These are phyloP conservation scores for Steinernema feltiae DNA, from an alignment of 1,140 invertebrate species.

Conservation along the genomic window DNA sequence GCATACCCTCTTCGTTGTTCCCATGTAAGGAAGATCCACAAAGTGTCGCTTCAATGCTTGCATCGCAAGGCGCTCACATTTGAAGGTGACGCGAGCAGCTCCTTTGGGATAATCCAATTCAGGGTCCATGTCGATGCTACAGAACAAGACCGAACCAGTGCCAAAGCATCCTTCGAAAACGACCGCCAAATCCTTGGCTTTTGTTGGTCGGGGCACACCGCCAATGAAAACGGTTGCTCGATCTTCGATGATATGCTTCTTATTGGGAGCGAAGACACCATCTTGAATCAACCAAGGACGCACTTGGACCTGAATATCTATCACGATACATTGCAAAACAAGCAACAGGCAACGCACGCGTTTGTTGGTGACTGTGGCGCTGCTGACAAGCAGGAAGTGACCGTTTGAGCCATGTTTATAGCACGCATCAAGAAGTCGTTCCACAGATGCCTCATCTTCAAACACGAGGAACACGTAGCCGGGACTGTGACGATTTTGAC, in stretches of 20 bases:
- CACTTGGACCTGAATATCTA: slow-evolving; percentile 76
- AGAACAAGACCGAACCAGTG: slow-evolving; percentile 81
- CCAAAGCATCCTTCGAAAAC: slow-evolving; percentile 98
- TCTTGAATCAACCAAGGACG: slow-evolving; percentile 94
- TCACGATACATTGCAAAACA: background rate
- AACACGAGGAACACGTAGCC: slow-evolving; percentile 67
- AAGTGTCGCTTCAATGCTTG: slow-evolving; percentile 96
- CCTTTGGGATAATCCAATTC: slow-evolving; percentile 99
- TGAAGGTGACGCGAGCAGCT: slow-evolving; percentile 94
- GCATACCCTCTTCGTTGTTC: slow-evolving; percentile 92
- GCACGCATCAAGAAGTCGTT: slow-evolving; percentile 90
- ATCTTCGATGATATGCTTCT: slow-evolving; percentile 90
- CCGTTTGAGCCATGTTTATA: slow-evolving; percentile 93
- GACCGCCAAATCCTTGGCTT: slow-evolving; percentile 94
- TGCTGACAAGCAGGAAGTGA: slow-evolving; percentile 92
- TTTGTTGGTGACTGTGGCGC: slow-evolving; percentile 97
- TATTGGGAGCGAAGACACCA: slow-evolving; percentile 94
- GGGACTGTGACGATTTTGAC: slow-evolving; percentile 37
- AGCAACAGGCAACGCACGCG: slow-evolving; percentile 64
- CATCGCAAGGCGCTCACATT: slow-evolving; percentile 97
- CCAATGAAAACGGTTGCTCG: slow-evolving; percentile 98
- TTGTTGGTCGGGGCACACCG: slow-evolving; percentile 91
- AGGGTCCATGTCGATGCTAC: slow-evolving; percentile 97
- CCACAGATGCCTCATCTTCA: slow-evolving; percentile 92
- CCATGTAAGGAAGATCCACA: slow-evolving; percentile 94